These are phyloP conservation scores for Helicoverpa assulta DNA, from an alignment of 2,888 invertebrate genomes.

Conservation along the genomic window DNA sequence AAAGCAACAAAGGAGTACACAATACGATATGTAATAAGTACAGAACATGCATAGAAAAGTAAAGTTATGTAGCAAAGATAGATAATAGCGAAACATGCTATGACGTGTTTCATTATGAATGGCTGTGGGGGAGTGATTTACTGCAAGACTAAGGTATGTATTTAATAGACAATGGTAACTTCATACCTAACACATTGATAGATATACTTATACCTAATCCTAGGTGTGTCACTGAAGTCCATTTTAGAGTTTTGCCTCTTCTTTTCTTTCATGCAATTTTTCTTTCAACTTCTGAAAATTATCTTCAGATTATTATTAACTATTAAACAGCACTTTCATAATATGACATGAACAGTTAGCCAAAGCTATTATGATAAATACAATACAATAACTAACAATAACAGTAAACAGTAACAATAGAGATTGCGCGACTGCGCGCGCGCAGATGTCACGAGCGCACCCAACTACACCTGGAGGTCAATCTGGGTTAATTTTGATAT, in stretches of 20 bases:
- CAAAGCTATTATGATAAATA: slow-evolving; percentile 59
- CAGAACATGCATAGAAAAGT: slow-evolving; percentile 18
- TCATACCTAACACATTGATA: neutral
- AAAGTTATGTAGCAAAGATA: slow-evolving; percentile 17
- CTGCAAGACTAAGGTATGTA: neutral
- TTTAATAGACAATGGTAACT: neutral
- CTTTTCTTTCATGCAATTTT: neutral
- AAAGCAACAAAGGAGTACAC: too few relatives aligned
- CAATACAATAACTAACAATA: slow-evolving; percentile 65
- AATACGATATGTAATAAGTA: slow-evolving; percentile 8
- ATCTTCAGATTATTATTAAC: slow-evolving; percentile 6
- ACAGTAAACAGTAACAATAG: slow-evolving; percentile 68
- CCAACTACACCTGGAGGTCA: slow-evolving; percentile 66
- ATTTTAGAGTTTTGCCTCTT: too few relatives aligned
- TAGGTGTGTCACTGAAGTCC: neutral
- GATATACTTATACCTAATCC: neutral
- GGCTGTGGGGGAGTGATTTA: slow-evolving; percentile 1
- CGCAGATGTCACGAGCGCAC: slow-evolving; percentile 67
- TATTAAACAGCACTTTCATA: slow-evolving; percentile 22
- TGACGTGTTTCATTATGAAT: slow-evolving; percentile 5
- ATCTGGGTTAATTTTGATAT: slow-evolving; percentile 59
- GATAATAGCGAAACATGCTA: neutral
- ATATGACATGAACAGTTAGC: slow-evolving; percentile 53
- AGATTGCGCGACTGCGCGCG: slow-evolving; percentile 60
- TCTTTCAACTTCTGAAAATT: neutral